phyloP scores from a whole-genome alignment of 2,888 invertebrate genomes.

The Alloscopus bannaensis region DNA sequence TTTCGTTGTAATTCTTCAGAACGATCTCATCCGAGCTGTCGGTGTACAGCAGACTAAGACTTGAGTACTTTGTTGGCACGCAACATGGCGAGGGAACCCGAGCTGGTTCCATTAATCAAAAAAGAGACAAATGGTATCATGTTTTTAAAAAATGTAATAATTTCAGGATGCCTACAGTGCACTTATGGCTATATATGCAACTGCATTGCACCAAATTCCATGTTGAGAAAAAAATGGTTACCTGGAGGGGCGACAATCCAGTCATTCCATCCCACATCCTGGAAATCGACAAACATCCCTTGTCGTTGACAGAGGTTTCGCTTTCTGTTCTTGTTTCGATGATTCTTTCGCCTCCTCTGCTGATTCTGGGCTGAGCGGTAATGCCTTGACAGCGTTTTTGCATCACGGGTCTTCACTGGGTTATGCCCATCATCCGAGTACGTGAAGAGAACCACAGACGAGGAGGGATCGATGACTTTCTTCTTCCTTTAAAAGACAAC shows the following conservation, averaged over 20 bases:
- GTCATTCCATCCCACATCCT: slow-evolving; percentile 97
- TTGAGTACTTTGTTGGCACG: slow-evolving; percentile 94
- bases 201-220: no score
- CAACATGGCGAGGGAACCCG: slow-evolving; percentile 97
- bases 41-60: slow-evolving; percentile 97
- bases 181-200: no score
- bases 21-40: slow-evolving; percentile 96
- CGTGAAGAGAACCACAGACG: slow-evolving; percentile 84
- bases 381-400: slow-evolving; percentile 77
- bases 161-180: no score
- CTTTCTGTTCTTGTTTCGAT: slow-evolving; percentile 72
- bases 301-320: slow-evolving; percentile 90
- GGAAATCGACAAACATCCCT: slow-evolving; percentile 95
- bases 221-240: no score
- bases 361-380: slow-evolving; percentile 77
- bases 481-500: slow-evolving; percentile 37
- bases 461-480: slow-evolving; percentile 44
- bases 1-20: slow-evolving; percentile 98
- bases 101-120: slow-evolving; percentile 83
- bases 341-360: slow-evolving; percentile 76
- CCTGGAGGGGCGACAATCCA: slow-evolving; percentile 96
- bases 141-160: background rate
- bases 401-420: slow-evolving; percentile 75
- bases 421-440: slow-evolving; percentile 88
- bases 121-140: background rate